phyloP scores from a whole-genome alignment of 2,113 vertebrate genomes.

The Coracopsis vasa region DNA sequence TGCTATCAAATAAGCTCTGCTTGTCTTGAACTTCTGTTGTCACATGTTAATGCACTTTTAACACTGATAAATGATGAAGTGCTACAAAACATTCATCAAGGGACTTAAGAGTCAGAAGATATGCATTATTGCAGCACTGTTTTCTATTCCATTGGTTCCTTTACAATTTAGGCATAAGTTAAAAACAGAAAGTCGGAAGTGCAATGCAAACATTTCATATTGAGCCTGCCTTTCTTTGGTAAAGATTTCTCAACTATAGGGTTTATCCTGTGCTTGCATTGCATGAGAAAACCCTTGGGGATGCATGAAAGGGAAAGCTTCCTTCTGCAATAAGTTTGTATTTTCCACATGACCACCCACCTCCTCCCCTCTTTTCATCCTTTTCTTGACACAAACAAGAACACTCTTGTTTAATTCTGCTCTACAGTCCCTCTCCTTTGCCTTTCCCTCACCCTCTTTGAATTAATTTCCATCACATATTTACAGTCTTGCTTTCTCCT shows the following conservation, averaged over 20 bases:
- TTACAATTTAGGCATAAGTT: neutral
- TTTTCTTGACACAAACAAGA: neutral
- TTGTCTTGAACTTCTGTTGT: slow-evolving; percentile 58
- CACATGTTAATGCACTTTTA: slow-evolving; percentile 63
- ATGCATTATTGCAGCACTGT: neutral
- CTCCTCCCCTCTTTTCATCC: neutral
- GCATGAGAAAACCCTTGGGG: neutral
- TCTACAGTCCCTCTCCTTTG: neutral
- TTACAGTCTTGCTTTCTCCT: neutral
- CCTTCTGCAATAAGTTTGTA: neutral
- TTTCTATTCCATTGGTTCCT: neutral
- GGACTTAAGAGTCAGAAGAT: slow-evolving; percentile 36
- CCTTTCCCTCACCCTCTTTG: neutral
- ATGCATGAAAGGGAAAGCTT: neutral
- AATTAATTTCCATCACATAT: neutral
- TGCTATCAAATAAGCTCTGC: slow-evolving; percentile 66
- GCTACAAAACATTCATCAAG: slow-evolving; percentile 61
- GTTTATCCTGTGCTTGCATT: neutral
- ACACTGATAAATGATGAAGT: slow-evolving; percentile 65
- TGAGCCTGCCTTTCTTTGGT: neutral
- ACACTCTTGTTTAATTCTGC: neutral
- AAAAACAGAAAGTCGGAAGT: neutral
- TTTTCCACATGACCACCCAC: neutral
- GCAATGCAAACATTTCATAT: neutral
- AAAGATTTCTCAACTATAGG: neutral